phyloP scores from a whole-genome alignment of 2,888 invertebrate species.

The Malthinus flaveolus region DNA sequence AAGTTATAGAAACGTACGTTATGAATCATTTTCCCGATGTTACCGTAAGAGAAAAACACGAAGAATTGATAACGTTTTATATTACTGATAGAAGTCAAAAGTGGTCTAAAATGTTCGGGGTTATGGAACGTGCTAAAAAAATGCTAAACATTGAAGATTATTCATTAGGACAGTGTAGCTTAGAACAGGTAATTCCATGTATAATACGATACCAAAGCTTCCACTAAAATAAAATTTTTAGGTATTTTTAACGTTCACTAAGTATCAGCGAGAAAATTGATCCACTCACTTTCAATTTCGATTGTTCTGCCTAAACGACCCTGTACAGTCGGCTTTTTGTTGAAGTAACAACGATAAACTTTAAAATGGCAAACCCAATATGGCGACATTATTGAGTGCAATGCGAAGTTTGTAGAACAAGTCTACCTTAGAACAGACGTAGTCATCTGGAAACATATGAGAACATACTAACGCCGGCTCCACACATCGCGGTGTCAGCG shows the following conservation, averaged over 20 bases:
- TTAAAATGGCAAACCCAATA: too few species aligned
- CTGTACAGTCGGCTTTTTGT: too few species aligned
- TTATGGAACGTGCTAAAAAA: slow-evolving; percentile 63
- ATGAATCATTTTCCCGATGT: slow-evolving; percentile 43
- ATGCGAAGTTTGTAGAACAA: too few species aligned
- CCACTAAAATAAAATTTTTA: slow-evolving; percentile 15
- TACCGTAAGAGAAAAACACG: slow-evolving; percentile 67
- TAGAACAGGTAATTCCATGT: slow-evolving; percentile 65
- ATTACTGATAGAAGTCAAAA: slow-evolving; percentile 61
- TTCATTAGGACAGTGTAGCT: slow-evolving; percentile 78
- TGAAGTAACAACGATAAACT: too few species aligned
- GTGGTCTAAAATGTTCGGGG: slow-evolving; percentile 78
- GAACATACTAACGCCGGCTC: too few species aligned
- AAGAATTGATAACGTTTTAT: slow-evolving; percentile 74
- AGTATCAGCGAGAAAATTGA: slow-evolving; percentile 49
- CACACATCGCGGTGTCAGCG: too few species aligned
- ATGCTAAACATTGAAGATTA: slow-evolving; percentile 71
- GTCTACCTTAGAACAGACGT: too few species aligned
- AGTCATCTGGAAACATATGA: too few species aligned
- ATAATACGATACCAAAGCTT: too few species aligned
- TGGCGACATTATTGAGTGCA: too few species aligned
- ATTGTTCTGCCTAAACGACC: too few species aligned
- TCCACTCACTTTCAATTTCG: too few species aligned
- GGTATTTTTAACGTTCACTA: slow-evolving; percentile 71
- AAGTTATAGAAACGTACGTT: slow-evolving; percentile 42